Base-by-base conservation (phyloP, 2,888 invertebrate species). In the Papilio gigon region DNA sequence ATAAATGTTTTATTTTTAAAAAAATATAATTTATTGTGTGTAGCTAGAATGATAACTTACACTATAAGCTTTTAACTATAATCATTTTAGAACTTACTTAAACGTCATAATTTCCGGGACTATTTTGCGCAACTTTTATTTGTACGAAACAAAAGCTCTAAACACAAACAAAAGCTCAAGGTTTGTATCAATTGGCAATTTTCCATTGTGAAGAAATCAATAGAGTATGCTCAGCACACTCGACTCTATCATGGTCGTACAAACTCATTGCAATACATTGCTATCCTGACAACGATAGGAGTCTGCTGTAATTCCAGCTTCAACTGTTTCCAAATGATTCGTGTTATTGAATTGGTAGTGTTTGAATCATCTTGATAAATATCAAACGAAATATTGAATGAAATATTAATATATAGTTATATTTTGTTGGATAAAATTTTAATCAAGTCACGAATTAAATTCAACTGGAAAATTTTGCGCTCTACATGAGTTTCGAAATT, bases 161-260 rank as follows among this genome's bases (percentile, higher is more conserved):
- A 14, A 50, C 25, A 25, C 50, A 14, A 37, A 37, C 37, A 12
- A 50, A 56, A 56, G 53, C 53, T 56, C 53, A 56, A 30, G 53
- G 53, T 56, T 56, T 17, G 12, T 5, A 56, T 56, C 27, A 30
- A 56, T 56, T 56, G 53, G 53, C 30, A 56, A 30, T 56, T 56
- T 56, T 56, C 53, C 30, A 56, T 56, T 56, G 53, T 30, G 14
- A 56, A 30, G n/a, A 53, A 53, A 56, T 56, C 53, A 30, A 56
- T 56, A 30, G 53, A 56, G n/a, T 30, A 30, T 5, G 53, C 5
- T 50, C 5, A 50, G 25, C 22, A 6, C 8, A 56, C 53, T 56
- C n/a, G 53, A 56, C 30, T 30, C n/a, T 9, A n/a, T 30, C 30
- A 11, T 56, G 17, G n/a, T 30, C 8, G n/a, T 50, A 50, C 25